Base-by-base conservation (phyloP, 2,888 invertebrate genomes). In the Buathra laborator region DNA sequence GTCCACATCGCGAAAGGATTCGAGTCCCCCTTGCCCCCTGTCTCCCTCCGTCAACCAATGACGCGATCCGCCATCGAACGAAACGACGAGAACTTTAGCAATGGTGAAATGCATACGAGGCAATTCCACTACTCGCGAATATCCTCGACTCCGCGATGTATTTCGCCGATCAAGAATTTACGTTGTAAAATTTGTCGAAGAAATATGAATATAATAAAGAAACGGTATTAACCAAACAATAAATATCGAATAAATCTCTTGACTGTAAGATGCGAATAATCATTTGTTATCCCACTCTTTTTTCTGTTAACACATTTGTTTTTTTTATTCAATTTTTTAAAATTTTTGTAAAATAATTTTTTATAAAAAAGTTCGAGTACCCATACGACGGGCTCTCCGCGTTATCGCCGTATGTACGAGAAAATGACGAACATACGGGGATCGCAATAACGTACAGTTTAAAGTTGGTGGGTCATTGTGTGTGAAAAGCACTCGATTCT, bases 1-100 rank as follows among this genome's bases (percentile, higher is more conserved):
- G 68, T 81, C 70, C 75, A 75, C 83, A 76, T 71, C 68, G 74
- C 81, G n/a, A 84, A 81, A 81, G 81, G 77, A 77, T 77, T 82
- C 82, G 37, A 67, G 59, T 44, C 51, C 68, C 9, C 37, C 37
- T 9, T 9, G 0, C 37, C 37, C 37, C 37, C 37, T 37, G 6
- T 37, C 7, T 7, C 37, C 2, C 37, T 37, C 37, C 74, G 64
- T 48, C 51, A 77, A 72, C 62, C 72, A 74, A 81, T 78, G 77
- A 84, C 81, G 74, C 81, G 68, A 68, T 67, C 68, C 67, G 64
- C 46, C 70, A 51, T 46, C 32, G 43, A 37, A 46, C 44, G 64
- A 29, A 67, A 37, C 48, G 19, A 67, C 67, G 71, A 9, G 46
- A 12, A 29, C 67, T 67, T 44, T 14, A 77, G 75, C 67, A 67